Conservation (phyloP, 92 coral and sea anemone species). For the Pocillopora grandis region DNA sequence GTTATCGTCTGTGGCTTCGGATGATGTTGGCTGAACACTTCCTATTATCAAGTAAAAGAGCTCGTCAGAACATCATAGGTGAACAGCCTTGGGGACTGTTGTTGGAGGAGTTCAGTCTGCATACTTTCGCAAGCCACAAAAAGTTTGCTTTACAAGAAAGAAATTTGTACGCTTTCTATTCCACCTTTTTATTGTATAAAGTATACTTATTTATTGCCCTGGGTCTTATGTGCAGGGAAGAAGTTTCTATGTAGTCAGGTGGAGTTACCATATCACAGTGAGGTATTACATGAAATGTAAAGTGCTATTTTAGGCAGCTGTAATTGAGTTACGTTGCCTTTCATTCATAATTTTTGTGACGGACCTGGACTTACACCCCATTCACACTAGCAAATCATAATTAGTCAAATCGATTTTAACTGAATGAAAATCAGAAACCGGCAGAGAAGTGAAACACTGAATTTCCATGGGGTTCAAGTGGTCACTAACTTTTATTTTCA, state of each 20-base stretch:
- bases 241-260: not conserved
- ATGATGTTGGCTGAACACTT: constrained; percentile 1
- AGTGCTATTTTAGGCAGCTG: too few relatives aligned
- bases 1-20: constrained; percentile 1
- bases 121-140: not conserved
- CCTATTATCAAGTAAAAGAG: not conserved
- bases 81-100: not conserved
- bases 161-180: not conserved
- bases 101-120: too few relatives aligned
- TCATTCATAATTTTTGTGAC: too few relatives aligned
- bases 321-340: too few relatives aligned
- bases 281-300: not conserved
- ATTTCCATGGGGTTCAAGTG: too few relatives aligned
- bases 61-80: not conserved
- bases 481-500: too few relatives aligned
- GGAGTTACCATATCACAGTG: not conserved
- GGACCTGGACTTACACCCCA: too few relatives aligned
- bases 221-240: not conserved
- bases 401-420: too few relatives aligned
- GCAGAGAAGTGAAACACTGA: too few relatives aligned
- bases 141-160: not conserved
- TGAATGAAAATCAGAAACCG: too few relatives aligned
- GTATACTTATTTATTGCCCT: not conserved
- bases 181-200: constrained; percentile 9
- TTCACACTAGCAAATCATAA: too few relatives aligned